These are phyloP conservation scores for Polymixis lichenea DNA, from an alignment of 2,888 invertebrate genomes.

Conservation along the genomic window DNA sequence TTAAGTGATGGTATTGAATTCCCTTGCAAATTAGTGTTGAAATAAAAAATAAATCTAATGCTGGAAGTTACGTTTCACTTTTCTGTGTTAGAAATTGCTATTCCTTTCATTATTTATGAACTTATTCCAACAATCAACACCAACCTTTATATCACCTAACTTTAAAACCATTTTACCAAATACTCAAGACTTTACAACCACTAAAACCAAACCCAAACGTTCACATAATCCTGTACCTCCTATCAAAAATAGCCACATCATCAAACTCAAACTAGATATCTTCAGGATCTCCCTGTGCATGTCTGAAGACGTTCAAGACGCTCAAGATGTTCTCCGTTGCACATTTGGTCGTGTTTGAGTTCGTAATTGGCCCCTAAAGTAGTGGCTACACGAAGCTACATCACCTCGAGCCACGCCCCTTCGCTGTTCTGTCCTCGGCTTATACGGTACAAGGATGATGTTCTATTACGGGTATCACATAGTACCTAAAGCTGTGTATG, in stretches of 20 bases:
- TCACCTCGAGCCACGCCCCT: conserved; percentile 76
- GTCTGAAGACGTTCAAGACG: conserved; percentile 36
- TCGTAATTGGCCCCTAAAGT: conserved; percentile 69
- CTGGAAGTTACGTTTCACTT: too few relatives aligned
- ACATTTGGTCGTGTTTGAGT: conserved; percentile 64
- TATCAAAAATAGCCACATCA: conserved; percentile 28
- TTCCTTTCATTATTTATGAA: too few relatives aligned
- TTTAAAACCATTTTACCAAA: background rate
- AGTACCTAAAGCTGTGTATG: background rate
- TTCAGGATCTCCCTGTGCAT: conserved; percentile 15
- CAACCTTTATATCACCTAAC: too few relatives aligned
- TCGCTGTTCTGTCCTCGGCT: conserved; percentile 69
- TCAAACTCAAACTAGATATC: conserved; percentile 40
- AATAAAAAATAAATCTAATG: too few relatives aligned
- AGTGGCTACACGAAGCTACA: conserved; percentile 67
- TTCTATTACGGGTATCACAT: conserved; percentile 25
- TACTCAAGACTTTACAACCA: background rate
- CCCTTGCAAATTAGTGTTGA: too few relatives aligned
- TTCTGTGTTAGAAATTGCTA: too few relatives aligned
- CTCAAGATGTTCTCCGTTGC: conserved; percentile 49
- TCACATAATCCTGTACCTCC: background rate
- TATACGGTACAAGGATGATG: conserved; percentile 49
- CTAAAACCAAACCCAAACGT: background rate
- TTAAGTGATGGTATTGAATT: too few relatives aligned
- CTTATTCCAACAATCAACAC: background rate